A percentile compares a stretch with the other conserved stretches of the same genome.
Conservation (phyloP, 92 coral and sea anemone species). For the Bergia puertoricense region DNA sequence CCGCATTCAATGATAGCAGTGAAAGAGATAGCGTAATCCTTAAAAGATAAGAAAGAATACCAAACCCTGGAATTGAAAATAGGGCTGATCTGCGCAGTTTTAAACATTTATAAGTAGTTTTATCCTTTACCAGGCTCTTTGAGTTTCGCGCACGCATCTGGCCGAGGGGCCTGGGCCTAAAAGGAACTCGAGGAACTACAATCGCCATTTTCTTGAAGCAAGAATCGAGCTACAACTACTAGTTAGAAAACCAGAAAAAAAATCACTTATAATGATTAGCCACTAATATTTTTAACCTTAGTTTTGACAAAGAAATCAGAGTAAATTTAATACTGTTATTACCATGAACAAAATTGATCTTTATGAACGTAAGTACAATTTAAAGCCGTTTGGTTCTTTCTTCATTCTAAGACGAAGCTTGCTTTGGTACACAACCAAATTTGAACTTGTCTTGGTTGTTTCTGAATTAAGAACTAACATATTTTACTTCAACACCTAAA, state of each 20-base stretch:
- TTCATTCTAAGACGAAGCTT: not conserved
- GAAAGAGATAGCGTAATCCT: no score
- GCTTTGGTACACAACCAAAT: not conserved
- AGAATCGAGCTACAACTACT: not conserved
- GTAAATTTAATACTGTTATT: not conserved
- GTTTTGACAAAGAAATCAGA: not conserved
- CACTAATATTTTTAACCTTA: not conserved
- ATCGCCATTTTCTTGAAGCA: slow-evolving; percentile 17
- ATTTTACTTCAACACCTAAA: not conserved
- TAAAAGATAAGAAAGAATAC: no score
- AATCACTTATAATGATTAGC: not conserved
- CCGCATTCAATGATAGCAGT: no score
- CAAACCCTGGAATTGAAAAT: no score
- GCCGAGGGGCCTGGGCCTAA: slow-evolving; percentile 1
- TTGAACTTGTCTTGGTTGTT: not conserved
- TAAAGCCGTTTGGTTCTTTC: not conserved
- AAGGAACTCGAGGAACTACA: not conserved
- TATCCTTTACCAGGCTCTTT: not conserved
- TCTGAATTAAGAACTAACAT: not conserved
- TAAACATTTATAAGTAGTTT: no score
- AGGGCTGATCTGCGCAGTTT: no score
- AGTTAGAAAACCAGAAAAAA: not conserved
- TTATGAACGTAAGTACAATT: slow-evolving; percentile 34
- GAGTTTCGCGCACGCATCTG: not conserved
- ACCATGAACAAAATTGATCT: slow-evolving; percentile 27